phyloP scores from a whole-genome alignment of 2,888 invertebrate genomes.

The Prosapia bicincta region DNA sequence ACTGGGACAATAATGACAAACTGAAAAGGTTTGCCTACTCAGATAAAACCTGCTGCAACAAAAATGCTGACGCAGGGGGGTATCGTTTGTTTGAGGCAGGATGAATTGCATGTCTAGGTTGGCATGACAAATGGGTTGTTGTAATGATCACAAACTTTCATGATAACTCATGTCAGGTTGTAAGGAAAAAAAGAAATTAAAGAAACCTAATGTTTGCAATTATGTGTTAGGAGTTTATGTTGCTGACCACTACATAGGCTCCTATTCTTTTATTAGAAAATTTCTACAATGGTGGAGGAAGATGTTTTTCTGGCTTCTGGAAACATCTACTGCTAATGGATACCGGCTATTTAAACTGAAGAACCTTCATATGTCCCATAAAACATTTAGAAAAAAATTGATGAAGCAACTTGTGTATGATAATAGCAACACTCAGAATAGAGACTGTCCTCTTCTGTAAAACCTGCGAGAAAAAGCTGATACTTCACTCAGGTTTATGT shows the following conservation, averaged over 20 bases:
- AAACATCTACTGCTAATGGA: not conserved
- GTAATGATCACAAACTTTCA: not conserved
- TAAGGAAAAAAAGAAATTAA: not conserved
- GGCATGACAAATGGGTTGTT: slow-evolving; percentile 23
- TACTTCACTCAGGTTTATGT: too few species aligned
- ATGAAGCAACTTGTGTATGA: not conserved
- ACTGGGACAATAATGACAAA: slow-evolving; percentile 14
- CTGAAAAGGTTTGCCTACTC: slow-evolving; percentile 2
- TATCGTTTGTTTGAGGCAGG: not conserved
- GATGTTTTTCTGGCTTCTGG: not conserved
- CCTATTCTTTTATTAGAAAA: not conserved
- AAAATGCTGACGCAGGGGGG: slow-evolving; percentile 8
- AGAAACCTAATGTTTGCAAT: not conserved
- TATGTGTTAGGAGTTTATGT: not conserved
- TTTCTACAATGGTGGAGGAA: slow-evolving; percentile 6
- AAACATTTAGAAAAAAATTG: not conserved
- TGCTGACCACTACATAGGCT: not conserved
- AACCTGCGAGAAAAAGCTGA: too few species aligned
- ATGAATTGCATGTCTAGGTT: not conserved
- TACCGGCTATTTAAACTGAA: not conserved
- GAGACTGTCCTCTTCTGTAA: too few species aligned
- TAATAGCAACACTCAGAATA: not conserved
- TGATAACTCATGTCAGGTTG: not conserved
- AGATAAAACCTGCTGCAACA: slow-evolving; percentile 6
- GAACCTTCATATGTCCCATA: not conserved